Percentiles rank a stretch among this genome's conserved stretches.
Evolutionary conservation across 92 coral and sea anemone genomes (phyloP).

Genomic region (Galaxea fascicularis): DNA sequence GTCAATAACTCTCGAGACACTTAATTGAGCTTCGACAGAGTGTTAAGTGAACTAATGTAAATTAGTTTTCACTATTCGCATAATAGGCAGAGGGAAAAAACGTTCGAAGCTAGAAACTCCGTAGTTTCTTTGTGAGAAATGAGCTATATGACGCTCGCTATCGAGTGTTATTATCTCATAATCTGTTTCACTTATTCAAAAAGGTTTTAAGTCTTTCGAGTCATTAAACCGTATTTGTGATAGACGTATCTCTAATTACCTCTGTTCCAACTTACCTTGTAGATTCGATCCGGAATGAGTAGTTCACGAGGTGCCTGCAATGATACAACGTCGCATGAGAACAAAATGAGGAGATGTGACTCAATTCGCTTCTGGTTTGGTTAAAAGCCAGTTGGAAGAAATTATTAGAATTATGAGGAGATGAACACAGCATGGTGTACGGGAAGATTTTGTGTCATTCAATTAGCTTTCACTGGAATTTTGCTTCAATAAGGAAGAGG

Average conservation of each 20-base stretch:
- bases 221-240: not conserved
- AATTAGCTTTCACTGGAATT: not conserved
- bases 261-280: not conserved
- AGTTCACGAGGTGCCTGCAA: constrained; percentile 18
- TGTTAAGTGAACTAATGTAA: no score
- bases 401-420: not conserved
- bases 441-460: not conserved
- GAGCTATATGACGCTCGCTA: no score
- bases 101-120: no score
- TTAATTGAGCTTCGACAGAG: no score
- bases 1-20: no score
- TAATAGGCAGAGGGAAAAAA: no score
- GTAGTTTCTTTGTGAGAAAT: no score
- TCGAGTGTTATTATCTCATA: no score
- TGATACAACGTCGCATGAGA: not conserved
- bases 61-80: no score
- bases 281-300: not conserved
- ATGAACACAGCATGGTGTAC: not conserved
- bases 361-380: not conserved
- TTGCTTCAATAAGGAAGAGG: not conserved
- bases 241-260: no score
- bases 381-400: not conserved
- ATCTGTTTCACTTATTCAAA: no score
- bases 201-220: not conserved
- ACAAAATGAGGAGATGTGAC: not conserved